phyloP scores from a whole-genome alignment of 2,797 vertebrate species.

The Lagocephalus sceleratus region DNA sequence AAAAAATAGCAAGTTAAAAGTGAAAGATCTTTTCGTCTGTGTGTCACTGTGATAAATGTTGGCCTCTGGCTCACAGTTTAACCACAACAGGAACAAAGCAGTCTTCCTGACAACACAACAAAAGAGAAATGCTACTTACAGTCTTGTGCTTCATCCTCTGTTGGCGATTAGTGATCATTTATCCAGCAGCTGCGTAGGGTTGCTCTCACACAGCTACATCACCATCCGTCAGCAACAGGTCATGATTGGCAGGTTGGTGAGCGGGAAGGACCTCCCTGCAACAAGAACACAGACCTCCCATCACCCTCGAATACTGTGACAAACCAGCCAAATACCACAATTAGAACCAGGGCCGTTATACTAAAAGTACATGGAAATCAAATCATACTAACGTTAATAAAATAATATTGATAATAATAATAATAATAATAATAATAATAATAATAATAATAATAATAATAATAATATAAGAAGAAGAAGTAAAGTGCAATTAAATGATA shows the following conservation, averaged over 20 bases:
- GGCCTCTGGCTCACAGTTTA: constrained; percentile 40
- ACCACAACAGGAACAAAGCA: constrained; percentile 61
- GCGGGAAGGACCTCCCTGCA: constrained; percentile 45
- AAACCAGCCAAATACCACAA: no score
- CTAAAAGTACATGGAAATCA: no score
- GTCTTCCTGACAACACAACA: constrained; percentile 35
- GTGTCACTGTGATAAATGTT: constrained; percentile 33
- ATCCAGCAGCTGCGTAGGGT: constrained; percentile 35
- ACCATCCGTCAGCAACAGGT: constrained; percentile 35
- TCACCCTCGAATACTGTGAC: constrained; percentile 36
- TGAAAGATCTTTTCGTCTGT: constrained; percentile 24
- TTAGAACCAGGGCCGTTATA: no score
- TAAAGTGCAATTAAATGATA: no score
- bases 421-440: no score
- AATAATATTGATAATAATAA: no score
- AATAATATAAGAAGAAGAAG: no score
- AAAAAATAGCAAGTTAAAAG: no score
- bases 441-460: no score
- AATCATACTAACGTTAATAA: no score
- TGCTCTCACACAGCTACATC: constrained; percentile 31
- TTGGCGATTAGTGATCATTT: constrained; percentile 45
- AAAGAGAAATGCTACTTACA: constrained; percentile 53
- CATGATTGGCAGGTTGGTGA: constrained; percentile 57
- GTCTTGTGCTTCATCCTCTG: constrained; percentile 55
- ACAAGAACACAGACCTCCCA: constrained; percentile 34